phyloP scores from a whole-genome alignment of 1,140 invertebrate species.

The Drosophila pseudoobscura region DNA sequence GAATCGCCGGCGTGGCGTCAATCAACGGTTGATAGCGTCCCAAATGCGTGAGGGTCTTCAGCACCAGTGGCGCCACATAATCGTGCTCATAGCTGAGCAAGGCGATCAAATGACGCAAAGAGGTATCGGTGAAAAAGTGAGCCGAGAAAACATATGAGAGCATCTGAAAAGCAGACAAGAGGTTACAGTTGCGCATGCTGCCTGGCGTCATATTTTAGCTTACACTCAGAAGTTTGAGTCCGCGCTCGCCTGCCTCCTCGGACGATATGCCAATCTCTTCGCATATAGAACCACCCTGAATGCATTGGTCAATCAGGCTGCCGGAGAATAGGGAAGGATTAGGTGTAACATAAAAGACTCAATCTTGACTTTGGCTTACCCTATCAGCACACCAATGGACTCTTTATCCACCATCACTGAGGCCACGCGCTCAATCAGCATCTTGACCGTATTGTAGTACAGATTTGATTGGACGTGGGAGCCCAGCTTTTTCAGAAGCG shows the following conservation, averaged over 20 bases:
- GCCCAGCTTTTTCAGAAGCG: constrained; percentile 96
- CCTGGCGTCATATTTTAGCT: constrained; percentile 40
- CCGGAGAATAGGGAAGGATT: constrained; percentile 4
- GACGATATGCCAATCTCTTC: constrained; percentile 91
- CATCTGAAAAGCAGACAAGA: constrained; percentile 53
- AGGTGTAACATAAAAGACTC: neutral
- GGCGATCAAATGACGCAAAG: constrained; percentile 90
- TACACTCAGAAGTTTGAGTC: constrained; percentile 90
- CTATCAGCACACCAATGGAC: constrained; percentile 89
- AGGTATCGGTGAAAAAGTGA: constrained; percentile 94
- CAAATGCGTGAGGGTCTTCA: constrained; percentile 93
- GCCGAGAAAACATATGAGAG: constrained; percentile 96
- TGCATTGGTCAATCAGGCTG: constrained; percentile 80
- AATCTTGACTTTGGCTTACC: constrained; percentile 83
- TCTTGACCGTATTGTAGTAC: constrained; percentile 97
- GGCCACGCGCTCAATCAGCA: constrained; percentile 95
- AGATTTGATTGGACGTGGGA: constrained; percentile 96
- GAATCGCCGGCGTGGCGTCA: constrained; percentile 84
- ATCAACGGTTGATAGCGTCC: constrained; percentile 93
- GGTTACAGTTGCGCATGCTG: neutral
- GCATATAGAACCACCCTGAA: constrained; percentile 68
- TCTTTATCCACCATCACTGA: constrained; percentile 97
- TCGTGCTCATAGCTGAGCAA: constrained; percentile 92
- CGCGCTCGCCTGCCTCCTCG: constrained; percentile 91
- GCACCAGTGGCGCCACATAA: constrained; percentile 90